Percentiles rank a stretch among this genome's conserved stretches.
Conservation (phyloP, 2,888 invertebrate genomes). For the Nymphalis urticae region DNA sequence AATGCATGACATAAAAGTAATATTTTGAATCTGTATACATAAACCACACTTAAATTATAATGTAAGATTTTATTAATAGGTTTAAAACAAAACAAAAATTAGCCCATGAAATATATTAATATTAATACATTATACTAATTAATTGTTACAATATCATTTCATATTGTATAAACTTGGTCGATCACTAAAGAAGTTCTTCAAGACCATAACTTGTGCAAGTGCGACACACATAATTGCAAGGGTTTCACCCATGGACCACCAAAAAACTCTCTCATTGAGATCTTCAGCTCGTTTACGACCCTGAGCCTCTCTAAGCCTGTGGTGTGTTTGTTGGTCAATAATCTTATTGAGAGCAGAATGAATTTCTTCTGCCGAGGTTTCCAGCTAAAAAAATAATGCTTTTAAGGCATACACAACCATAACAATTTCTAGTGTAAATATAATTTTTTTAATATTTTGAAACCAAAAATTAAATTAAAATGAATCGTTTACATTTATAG, state of each 20-base stretch:
- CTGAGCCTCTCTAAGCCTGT: conserved; percentile 96
- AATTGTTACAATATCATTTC: conserved; percentile 66
- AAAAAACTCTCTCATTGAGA: conserved; percentile 94
- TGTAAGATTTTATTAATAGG: background rate
- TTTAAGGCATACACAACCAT: too few relatives aligned
- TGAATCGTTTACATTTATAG: conserved; percentile 6
- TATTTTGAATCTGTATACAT: background rate
- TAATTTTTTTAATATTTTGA: too few relatives aligned
- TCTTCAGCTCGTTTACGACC: conserved; percentile 98
- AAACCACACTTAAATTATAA: background rate
- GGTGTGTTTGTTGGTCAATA: conserved; percentile 98
- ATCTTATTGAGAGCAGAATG: conserved; percentile 94
- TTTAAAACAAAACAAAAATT: conserved; percentile 32
- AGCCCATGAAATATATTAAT: conserved; percentile 63
- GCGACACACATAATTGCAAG: conserved; percentile 91
- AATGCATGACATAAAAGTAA: background rate
- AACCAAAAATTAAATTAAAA: conserved; percentile 10
- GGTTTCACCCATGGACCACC: conserved; percentile 96
- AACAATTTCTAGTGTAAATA: too few relatives aligned
- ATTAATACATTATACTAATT: conserved; percentile 56
- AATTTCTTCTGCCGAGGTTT: conserved; percentile 93
- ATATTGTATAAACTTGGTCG: conserved; percentile 71
- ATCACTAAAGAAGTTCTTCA: conserved; percentile 93
- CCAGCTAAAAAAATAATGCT: conserved; percentile 85
- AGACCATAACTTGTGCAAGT: conserved; percentile 94